Evolutionary conservation across 2,797 vertebrate genomes (phyloP).

Genomic region (Acipenser oxyrinchus): DNA sequence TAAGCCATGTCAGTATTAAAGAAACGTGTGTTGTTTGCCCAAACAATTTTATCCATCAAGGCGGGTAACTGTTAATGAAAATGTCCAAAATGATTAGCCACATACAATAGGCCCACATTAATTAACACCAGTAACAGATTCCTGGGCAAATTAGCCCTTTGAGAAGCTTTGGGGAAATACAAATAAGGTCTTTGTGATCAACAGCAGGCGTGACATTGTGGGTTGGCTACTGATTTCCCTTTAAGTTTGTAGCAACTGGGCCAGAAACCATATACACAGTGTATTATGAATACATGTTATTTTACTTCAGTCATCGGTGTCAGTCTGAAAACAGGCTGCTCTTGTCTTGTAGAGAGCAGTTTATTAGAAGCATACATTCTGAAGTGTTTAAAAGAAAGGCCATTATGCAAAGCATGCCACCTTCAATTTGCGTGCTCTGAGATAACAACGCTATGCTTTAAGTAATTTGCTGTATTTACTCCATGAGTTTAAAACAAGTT

Average conservation of each 20-base stretch:
- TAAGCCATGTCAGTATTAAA: not conserved
- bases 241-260: not conserved
- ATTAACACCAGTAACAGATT: not conserved
- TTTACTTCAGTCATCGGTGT: too few species aligned
- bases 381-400: too few species aligned
- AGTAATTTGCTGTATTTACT: too few species aligned
- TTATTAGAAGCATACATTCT: too few species aligned
- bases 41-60: not conserved
- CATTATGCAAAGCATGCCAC: too few species aligned
- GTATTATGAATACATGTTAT: too few species aligned
- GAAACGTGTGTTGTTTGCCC: not conserved
- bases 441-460: too few species aligned
- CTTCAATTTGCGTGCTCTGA: too few species aligned
- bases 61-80: not conserved
- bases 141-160: not conserved
- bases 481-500: too few species aligned
- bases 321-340: too few species aligned
- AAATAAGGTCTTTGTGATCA: conserved; percentile 5
- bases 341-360: too few species aligned
- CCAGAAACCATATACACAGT: not conserved
- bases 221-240: not conserved
- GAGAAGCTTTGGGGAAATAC: not conserved
- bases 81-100: not conserved
- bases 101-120: not conserved
- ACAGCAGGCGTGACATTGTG: not conserved